Evolutionary conservation across 2,888 invertebrate genomes (phyloP), one percentile per base, ranked within the genome.

Genomic region (Cheilosia impressa): DNA sequence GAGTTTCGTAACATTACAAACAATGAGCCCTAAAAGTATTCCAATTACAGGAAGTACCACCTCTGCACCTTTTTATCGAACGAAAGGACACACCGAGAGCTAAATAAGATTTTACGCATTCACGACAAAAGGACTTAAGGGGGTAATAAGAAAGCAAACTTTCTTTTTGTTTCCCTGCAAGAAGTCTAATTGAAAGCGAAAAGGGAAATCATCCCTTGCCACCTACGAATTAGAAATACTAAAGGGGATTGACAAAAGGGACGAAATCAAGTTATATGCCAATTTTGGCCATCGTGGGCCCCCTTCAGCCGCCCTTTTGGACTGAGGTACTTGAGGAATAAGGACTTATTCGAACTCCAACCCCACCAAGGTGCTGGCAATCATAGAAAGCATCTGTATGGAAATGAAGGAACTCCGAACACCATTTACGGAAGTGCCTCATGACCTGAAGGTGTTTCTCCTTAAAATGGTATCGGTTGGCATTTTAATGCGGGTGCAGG

Each of bases 261-360:
- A 85, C 81, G 53, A 81, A 77, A 81, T 81, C 60, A 85, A 81
- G 72, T 72, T 85, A 85, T 81, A 81, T 85, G 85, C 76, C 85
- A 85, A 81, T 85, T 85, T 81, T 27, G 76, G 71, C 65, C 83
- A 75, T 81, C 75, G 57, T 63, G 62, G 68, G 31, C 62, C 68
- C 77, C 58, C 47, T 45, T 45, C 58, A 19, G 17, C n/a, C 45
- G 13, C 19, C 19, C 38, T 27, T 24, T n/a, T 50, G 17, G 41
- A 17, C 76, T 80, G 17, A 24, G 34, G 34, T 15, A 41, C 38
- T 63, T 27, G 22, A n/a, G 0, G 34, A 45, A 38, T 57, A 60
- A 75, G 63, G 65, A 75, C 80, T 65, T 53, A 22, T 57, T 41
- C 65, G 24, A 31, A 27, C 7, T 85, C 34, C 34, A 34, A 3